Percentiles rank a stretch among this genome's conserved stretches.
Conservation (phyloP, 2,797 vertebrate genomes). For the Peromyscus aztecus region DNA sequence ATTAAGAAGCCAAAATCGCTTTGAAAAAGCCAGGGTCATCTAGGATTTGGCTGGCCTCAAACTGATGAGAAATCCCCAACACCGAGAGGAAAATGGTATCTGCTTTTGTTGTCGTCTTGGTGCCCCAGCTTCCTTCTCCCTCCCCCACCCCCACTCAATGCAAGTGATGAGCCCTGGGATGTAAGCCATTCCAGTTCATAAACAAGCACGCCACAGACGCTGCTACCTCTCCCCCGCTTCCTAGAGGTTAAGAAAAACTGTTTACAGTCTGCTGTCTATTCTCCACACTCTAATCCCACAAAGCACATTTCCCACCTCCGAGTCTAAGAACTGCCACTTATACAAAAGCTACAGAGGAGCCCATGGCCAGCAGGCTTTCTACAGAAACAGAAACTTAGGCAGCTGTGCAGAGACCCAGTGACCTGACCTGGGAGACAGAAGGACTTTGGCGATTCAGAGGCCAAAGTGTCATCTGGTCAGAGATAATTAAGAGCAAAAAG, state of each 20-base stretch:
- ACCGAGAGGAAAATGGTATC: background rate
- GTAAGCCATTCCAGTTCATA: constrained; percentile 69
- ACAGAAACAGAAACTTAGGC: background rate
- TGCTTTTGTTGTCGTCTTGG: constrained; percentile 63
- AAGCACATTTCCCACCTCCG: constrained; percentile 35
- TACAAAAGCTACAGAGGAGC: constrained; percentile 73
- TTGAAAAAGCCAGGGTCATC: constrained; percentile 26
- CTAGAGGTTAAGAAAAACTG: constrained; percentile 78
- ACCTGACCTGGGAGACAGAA: background rate
- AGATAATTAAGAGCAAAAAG: background rate
- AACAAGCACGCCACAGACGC: constrained; percentile 71
- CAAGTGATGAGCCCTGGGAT: constrained; percentile 74
- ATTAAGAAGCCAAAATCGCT: constrained; percentile 52
- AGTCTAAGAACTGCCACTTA: constrained; percentile 73
- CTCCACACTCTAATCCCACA: constrained; percentile 73
- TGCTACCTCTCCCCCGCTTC: constrained; percentile 37
- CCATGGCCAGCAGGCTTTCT: constrained; percentile 8
- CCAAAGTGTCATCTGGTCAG: constrained; percentile 57
- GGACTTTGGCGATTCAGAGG: background rate
- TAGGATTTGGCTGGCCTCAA: constrained; percentile 56
- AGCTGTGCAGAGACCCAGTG: background rate
- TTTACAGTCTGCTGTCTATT: constrained; percentile 68
- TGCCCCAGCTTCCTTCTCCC: constrained; percentile 27
- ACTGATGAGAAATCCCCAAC: constrained; percentile 41
- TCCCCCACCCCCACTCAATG: constrained; percentile 45